Evolutionary conservation across 2,888 invertebrate genomes (phyloP), one percentile per base, ranked within the genome.

Genomic region (Netelia virgata): DNA sequence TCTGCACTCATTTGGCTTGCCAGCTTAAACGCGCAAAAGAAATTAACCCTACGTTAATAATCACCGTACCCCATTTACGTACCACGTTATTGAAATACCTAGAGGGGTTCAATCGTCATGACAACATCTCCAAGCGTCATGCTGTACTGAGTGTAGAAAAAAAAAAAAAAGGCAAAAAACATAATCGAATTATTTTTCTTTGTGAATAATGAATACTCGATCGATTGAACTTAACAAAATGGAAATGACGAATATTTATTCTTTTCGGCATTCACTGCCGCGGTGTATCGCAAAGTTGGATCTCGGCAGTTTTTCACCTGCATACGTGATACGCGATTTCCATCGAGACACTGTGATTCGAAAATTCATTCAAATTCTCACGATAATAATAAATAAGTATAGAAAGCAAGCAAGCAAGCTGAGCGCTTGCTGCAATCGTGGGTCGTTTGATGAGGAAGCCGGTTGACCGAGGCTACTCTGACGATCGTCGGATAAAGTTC

Each of bases 371-470:
- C 43, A 47, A 80, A 80, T 55, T 59, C 50, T 59, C 20, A 81
- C 73, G 82, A 14, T 77, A 75, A 61, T 85, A 85, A 85, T 85
- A 85, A 85, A 85, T 85, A 85, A 82, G 50, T 79, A 53, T 82
- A 20, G 79, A 66, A 76, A 82, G 72, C 70, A 74, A 72, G 84
- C 70, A 74, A 72, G 84, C 75, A 43, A 79, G 76, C 64, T 5
- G 47, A n/a, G 18, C 36, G 70, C 16, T 16, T 59, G 47, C 43
- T 36, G 68, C n/a, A 43, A 11, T 73, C 61, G 61, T 72, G 66
- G n/a, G 66, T 80, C 80, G 76, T 59, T 70, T 53, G 43, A 55
- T 73, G 74, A 72, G 57, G 77, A 68, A 76, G 28, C 50, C 82
- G 41, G 53, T 61, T 55, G 73, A 47, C 28, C 76, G 28, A 61